Evolutionary conservation across 2,113 vertebrate genomes (phyloP).

Genomic region (Pituophis catenifer): DNA sequence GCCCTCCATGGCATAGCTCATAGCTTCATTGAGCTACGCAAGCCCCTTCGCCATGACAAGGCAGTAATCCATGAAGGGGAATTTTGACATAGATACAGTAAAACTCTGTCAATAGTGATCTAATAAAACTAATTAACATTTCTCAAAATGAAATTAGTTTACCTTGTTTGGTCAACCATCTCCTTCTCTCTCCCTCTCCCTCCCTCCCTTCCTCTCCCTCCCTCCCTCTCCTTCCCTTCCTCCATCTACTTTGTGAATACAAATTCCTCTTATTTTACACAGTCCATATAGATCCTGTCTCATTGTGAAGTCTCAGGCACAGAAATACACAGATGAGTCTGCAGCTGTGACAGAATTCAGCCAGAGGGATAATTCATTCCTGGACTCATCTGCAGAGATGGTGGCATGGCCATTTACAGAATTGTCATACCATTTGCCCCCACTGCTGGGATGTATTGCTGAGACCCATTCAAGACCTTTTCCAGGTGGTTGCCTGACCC

Average conservation of each 20-base stretch:
- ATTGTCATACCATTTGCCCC: background rate
- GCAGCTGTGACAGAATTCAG: background rate
- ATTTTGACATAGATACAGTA: too few species aligned
- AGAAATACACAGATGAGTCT: background rate
- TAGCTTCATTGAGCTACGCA: too few species aligned
- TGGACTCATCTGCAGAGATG: constrained; percentile 19
- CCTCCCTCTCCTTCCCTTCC: too few species aligned
- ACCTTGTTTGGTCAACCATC: too few species aligned
- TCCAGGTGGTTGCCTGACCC: background rate
- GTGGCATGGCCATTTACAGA: background rate
- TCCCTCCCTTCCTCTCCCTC: too few species aligned
- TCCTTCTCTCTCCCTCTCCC: too few species aligned
- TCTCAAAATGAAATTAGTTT: too few species aligned
- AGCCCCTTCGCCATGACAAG: too few species aligned
- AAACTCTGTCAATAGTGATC: too few species aligned
- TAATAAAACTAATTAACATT: too few species aligned
- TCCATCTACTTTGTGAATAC: background rate
- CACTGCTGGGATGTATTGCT: background rate
- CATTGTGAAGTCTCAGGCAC: background rate
- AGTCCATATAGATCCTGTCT: background rate
- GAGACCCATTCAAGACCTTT: constrained; percentile 27
- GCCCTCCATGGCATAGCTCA: too few species aligned
- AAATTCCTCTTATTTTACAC: background rate
- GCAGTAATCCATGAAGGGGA: too few species aligned
- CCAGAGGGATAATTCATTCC: background rate